Evolutionary conservation across 2,113 vertebrate genomes (phyloP).

Genomic region (Hippocampus mohnikei): DNA sequence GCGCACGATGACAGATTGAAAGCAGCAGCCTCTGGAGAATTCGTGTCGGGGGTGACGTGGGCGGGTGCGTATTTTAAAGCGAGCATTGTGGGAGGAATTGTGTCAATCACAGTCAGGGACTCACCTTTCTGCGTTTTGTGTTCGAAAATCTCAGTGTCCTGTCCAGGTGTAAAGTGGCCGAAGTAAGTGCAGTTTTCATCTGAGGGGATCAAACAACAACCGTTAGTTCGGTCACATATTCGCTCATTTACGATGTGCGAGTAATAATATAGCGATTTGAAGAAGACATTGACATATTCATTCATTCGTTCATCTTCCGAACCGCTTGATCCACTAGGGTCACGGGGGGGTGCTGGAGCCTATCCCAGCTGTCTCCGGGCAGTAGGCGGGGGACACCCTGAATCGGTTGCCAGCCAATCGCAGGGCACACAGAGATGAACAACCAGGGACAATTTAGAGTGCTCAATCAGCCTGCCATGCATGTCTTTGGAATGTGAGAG

Average conservation of each 20-base stretch:
- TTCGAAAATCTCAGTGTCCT: constrained; percentile 84
- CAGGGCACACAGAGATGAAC: no score
- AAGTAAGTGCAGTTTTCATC: constrained; percentile 93
- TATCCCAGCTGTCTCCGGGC: no score
- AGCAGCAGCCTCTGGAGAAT: not conserved
- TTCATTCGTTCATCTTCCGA: no score
- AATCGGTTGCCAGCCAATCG: no score
- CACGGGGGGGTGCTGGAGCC: no score
- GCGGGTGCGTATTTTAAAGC: not conserved
- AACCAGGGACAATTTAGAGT: no score
- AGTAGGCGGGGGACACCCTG: no score
- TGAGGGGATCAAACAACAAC: constrained; percentile 54
- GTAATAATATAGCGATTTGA: not conserved
- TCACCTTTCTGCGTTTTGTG: constrained; percentile 93
- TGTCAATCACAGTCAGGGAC: constrained; percentile 10
- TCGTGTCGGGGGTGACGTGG: not conserved
- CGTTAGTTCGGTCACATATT: constrained; percentile 9
- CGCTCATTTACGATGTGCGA: not conserved
- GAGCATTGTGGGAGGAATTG: not conserved
- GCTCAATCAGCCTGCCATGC: no score
- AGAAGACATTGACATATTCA: constrained; percentile 4
- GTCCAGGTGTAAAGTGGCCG: constrained; percentile 87
- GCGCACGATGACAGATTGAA: not conserved
- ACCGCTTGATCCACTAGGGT: no score
- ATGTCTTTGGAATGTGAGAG: no score